These are phyloP conservation scores for Peromyscus maniculatus DNA, from an alignment of 2,113 vertebrate genomes.

Conservation along the genomic window DNA sequence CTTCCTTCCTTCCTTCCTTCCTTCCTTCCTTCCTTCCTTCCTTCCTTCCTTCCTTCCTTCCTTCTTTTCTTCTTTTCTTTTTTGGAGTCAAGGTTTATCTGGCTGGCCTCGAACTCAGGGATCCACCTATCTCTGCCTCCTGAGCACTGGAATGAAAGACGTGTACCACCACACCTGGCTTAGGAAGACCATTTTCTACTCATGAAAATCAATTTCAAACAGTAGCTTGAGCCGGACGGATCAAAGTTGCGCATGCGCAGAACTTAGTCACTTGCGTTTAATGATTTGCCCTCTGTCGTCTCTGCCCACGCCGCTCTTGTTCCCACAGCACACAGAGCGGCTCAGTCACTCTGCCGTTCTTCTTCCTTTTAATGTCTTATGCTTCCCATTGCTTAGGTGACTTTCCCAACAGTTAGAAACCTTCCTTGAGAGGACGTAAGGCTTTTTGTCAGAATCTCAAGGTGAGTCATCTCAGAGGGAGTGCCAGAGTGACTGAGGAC, in stretches of 20 bases:
- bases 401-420: neutral
- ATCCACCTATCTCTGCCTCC: too few species aligned
- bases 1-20: too few species aligned
- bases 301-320: neutral
- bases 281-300: neutral
- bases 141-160: neutral
- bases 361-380: neutral
- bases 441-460: neutral
- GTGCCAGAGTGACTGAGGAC: neutral
- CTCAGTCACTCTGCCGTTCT: neutral
- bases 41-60: neutral
- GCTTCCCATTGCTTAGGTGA: neutral
- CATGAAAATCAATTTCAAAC: neutral
- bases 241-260: neutral
- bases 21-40: neutral
- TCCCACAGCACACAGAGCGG: neutral
- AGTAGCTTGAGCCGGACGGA: neutral
- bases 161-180: fast-evolving
- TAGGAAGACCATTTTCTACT: neutral
- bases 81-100: neutral
- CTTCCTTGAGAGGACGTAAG: neutral
- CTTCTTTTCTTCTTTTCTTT: neutral
- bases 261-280: neutral
- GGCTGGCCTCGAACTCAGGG: neutral
- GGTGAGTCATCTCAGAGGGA: neutral